Evolutionary conservation across 2,113 vertebrate species (phyloP).

Genomic region (Melanotaenia duboulayi): DNA sequence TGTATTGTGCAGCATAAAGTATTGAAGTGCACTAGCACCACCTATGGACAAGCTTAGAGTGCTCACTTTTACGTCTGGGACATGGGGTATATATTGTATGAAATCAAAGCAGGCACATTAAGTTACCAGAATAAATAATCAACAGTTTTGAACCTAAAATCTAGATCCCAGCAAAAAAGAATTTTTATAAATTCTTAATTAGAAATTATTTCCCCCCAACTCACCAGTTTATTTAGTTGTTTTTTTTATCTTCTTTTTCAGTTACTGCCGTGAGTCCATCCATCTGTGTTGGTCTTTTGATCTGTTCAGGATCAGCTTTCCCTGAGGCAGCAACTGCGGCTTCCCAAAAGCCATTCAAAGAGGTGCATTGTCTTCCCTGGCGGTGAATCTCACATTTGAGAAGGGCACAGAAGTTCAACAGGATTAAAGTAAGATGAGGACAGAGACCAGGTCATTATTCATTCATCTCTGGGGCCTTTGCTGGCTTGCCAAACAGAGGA

Average conservation of each 20-base stretch:
- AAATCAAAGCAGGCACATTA: not conserved
- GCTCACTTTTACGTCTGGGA: not conserved
- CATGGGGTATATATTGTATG: too few species aligned
- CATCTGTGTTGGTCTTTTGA: not conserved
- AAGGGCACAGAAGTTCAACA: not conserved
- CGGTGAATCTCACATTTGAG: not conserved
- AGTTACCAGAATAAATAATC: not conserved
- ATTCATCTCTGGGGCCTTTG: not conserved
- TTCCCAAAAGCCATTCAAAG: not conserved
- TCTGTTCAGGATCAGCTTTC: not conserved
- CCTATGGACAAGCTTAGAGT: conserved; percentile 42
- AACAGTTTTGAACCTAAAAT: not conserved
- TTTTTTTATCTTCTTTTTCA: not conserved
- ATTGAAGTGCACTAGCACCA: conserved; percentile 66
- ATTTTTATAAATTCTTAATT: not conserved
- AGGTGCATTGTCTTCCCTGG: not conserved
- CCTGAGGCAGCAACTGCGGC: not conserved
- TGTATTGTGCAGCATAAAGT: conserved; percentile 9
- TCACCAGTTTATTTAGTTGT: not conserved
- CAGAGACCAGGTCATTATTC: not conserved
- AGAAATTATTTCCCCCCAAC: not conserved
- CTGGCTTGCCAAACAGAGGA: not conserved
- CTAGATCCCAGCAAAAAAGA: not conserved
- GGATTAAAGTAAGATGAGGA: not conserved
- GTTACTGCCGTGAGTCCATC: not conserved